phyloP scores from a whole-genome alignment of 2,113 vertebrate species.

The Mustelus asterias region DNA sequence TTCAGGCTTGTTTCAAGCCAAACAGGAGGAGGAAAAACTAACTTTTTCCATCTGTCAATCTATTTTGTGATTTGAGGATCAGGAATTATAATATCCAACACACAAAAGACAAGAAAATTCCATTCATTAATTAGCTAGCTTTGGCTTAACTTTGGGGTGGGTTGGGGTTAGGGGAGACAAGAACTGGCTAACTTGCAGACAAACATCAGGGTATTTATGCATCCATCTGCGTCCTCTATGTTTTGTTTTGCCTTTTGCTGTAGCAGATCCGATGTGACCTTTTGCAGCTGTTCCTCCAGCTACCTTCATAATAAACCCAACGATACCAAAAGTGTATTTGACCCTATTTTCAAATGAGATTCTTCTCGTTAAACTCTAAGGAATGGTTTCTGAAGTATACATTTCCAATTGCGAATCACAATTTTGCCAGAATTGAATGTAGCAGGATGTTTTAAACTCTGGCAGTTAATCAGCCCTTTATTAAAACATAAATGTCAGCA shows the following conservation, averaged over 20 bases:
- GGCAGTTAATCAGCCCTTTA: slow-evolving; percentile 30
- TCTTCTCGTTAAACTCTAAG: not conserved
- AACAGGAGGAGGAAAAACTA: not conserved
- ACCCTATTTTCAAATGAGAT: slow-evolving; percentile 13
- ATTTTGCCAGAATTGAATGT: slow-evolving; percentile 20
- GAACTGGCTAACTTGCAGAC: not conserved
- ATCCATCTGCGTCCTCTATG: not conserved
- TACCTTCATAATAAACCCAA: slow-evolving; percentile 7
- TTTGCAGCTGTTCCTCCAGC: not conserved
- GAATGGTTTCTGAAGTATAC: not conserved
- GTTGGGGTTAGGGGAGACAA: not conserved
- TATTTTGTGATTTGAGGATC: not conserved
- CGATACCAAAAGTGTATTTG: slow-evolving; percentile 4
- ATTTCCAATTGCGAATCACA: slow-evolving; percentile 21
- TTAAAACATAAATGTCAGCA: slow-evolving; percentile 30
- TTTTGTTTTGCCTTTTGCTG: slow-evolving; percentile 8
- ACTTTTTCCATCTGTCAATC: not conserved
- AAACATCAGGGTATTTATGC: not conserved
- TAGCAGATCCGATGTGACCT: slow-evolving; percentile 7
- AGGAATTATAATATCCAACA: not conserved
- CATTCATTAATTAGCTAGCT: slow-evolving; percentile 10
- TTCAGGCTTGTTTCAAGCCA: not conserved
- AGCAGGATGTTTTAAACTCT: not conserved
- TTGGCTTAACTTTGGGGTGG: not conserved
- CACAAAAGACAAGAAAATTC: not conserved